A percentile compares a stretch with the other conserved stretches of the same genome.
Evolutionary conservation across 1,140 invertebrate genomes (phyloP).

Genomic region (Cydia pomonella): DNA sequence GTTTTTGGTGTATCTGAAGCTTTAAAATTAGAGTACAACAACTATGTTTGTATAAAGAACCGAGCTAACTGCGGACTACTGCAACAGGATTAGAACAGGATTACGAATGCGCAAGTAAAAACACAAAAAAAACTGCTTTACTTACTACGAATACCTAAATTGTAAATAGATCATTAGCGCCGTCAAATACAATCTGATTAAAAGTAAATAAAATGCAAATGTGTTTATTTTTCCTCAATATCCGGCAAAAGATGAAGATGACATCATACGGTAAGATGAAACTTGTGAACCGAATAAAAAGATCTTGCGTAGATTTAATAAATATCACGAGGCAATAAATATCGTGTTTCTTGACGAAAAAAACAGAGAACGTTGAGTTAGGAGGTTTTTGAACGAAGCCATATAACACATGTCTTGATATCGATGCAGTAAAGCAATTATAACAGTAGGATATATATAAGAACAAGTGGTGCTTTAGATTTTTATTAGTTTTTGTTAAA

Average conservation of each 20-base stretch:
- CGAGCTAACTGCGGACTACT: too few species aligned
- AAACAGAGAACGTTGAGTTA: slow-evolving; percentile 11
- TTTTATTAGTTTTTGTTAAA: too few species aligned
- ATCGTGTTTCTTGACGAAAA: slow-evolving; percentile 7
- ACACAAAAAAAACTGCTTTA: too few species aligned
- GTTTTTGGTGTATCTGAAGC: too few species aligned
- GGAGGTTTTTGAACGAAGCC: slow-evolving; percentile 29
- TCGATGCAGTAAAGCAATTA: background rate
- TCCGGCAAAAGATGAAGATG: background rate
- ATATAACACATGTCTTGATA: slow-evolving; percentile 30
- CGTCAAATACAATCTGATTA: background rate
- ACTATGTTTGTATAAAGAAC: too few species aligned
- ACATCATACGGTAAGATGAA: slow-evolving; percentile 15
- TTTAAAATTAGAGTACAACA: too few species aligned
- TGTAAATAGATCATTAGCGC: background rate
- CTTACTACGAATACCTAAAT: too few species aligned
- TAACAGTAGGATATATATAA: background rate
- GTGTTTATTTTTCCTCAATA: background rate
- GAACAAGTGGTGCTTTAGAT: too few species aligned
- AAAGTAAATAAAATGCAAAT: background rate
- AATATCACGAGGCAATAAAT: slow-evolving; percentile 29
- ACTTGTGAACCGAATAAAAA: slow-evolving; percentile 19
- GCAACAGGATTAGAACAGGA: too few species aligned
- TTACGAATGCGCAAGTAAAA: too few species aligned
- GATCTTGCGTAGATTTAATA: slow-evolving; percentile 27